phyloP scores from a whole-genome alignment of 1,140 invertebrate genomes.

The Anadara kagoshimensis region DNA sequence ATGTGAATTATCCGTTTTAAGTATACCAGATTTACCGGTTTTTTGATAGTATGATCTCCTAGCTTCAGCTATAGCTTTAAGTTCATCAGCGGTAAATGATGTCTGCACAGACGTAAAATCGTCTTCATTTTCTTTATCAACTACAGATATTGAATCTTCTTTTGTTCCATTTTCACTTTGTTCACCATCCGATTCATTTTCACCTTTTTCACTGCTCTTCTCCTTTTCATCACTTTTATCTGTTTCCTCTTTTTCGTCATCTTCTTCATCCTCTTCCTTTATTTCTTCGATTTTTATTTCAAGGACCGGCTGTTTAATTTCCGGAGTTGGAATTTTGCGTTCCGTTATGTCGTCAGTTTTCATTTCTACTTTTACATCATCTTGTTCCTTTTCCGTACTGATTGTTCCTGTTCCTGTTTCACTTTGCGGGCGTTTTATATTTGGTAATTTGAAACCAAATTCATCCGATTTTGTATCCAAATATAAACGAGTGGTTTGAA shows the following conservation, averaged over 20 bases:
- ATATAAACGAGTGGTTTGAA: conserved; percentile 22
- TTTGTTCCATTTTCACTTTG: conserved; percentile 14
- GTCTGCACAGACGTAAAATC: not conserved
- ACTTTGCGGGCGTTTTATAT: not conserved
- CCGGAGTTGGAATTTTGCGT: no score
- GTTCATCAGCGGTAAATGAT: conserved; percentile 1
- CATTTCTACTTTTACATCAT: not conserved
- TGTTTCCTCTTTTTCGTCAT: not conserved
- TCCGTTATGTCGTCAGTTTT: no score
- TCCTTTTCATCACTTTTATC: conserved; percentile 18
- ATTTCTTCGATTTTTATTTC: no score
- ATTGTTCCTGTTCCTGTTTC: conserved; percentile 13
- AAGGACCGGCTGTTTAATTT: no score
- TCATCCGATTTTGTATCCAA: conserved; percentile 23
- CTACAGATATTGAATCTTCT: not conserved
- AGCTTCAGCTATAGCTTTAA: conserved; percentile 19
- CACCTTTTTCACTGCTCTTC: conserved; percentile 6
- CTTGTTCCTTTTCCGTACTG: conserved; percentile 12
- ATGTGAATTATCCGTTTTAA: no score
- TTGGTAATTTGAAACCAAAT: no score
- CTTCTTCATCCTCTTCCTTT: not conserved
- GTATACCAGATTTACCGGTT: conserved; percentile 17
- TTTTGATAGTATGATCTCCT: conserved; percentile 40
- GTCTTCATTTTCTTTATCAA: not conserved
- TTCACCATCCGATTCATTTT: conserved; percentile 6